phyloP scores from a whole-genome alignment of 2,113 vertebrate species.

The Hippocampus guttulatus region DNA sequence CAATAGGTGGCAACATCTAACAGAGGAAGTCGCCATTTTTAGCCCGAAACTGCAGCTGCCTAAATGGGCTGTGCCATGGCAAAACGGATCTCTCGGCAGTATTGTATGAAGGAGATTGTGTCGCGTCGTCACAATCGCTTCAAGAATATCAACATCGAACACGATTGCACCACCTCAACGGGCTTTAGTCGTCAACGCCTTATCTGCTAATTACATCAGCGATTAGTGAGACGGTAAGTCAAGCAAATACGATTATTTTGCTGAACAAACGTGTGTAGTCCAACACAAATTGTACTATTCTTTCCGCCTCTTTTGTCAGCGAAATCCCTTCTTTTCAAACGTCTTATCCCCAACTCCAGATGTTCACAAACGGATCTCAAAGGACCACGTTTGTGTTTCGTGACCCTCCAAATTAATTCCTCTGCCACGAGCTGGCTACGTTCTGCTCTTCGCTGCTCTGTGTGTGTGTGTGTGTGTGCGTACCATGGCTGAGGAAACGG shows the following conservation, averaged over 20 bases:
- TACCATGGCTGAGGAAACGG: slow-evolving; percentile 1
- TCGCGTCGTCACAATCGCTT: background rate
- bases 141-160: too few relatives aligned
- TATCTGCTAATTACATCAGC: slow-evolving; percentile 5
- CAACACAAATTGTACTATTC: slow-evolving; percentile 38
- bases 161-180: background rate
- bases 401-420: background rate
- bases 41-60: background rate
- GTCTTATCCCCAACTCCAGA: slow-evolving; percentile 47
- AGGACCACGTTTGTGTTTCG: slow-evolving; percentile 36
- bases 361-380: slow-evolving; percentile 30
- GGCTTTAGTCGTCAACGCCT: background rate
- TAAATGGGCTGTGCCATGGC: too few relatives aligned
- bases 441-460: slow-evolving; percentile 5
- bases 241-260: slow-evolving; percentile 19
- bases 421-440: background rate
- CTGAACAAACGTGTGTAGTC: slow-evolving; percentile 30
- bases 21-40: too few relatives aligned
- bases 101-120: background rate
- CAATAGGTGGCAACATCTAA: too few relatives aligned
- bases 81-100: too few relatives aligned
- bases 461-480: background rate
- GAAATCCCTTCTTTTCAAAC: slow-evolving; percentile 57
- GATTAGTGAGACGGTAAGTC: slow-evolving; percentile 4
- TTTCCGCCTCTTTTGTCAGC: slow-evolving; percentile 47